Conservation (phyloP, 2,797 vertebrate genomes). For the Darevskia mixta region DNA sequence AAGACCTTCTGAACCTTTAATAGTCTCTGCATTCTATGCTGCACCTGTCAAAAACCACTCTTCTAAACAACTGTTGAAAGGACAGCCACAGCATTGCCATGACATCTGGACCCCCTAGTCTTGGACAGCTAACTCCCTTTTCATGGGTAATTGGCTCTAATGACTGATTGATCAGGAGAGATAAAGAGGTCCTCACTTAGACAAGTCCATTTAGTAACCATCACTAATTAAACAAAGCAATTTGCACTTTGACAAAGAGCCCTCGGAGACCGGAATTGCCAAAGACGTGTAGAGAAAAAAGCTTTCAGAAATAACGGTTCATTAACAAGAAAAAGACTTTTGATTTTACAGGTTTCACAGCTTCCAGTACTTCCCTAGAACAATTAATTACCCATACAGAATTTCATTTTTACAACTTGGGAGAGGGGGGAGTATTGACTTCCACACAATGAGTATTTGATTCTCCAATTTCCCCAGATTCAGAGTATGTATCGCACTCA, state of each 20-base stretch:
- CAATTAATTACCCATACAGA: background rate
- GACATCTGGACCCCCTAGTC: background rate
- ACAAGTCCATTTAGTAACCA: conserved; percentile 24
- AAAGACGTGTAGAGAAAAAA: background rate
- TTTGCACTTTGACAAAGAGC: conserved; percentile 20
- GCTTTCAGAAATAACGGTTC: background rate
- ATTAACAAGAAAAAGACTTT: conserved; percentile 18
- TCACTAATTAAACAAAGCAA: conserved; percentile 41
- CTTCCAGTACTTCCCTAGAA: background rate
- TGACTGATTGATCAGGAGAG: conserved; percentile 25
- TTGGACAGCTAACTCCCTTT: conserved; percentile 12
- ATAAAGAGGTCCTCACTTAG: conserved; percentile 28
- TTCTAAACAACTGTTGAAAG: background rate
- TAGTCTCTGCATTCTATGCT: background rate
- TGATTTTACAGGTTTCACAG: background rate
- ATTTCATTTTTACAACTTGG: background rate
- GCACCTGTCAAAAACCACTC: background rate
- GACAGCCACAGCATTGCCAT: background rate
- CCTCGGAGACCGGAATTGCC: background rate
- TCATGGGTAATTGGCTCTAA: conserved; percentile 22
- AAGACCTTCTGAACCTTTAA: background rate
- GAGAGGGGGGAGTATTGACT: background rate
- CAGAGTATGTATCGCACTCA: background rate
- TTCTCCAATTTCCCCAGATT: conserved; percentile 11
- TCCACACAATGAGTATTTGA: background rate